These are phyloP conservation scores for Polyploca ridens DNA, from an alignment of 2,888 invertebrate genomes.

Conservation along the genomic window DNA sequence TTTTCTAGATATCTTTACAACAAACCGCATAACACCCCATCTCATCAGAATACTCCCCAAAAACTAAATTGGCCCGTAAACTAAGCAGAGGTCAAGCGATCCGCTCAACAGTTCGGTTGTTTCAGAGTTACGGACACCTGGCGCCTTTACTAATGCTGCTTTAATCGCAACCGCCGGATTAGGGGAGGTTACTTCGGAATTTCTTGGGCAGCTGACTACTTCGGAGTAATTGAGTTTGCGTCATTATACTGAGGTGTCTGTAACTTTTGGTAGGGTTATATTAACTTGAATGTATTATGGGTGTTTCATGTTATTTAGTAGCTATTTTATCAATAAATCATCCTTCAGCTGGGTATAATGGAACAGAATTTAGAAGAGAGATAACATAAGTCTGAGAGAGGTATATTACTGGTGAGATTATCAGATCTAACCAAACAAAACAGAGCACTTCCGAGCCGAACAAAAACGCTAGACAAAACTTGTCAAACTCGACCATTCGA, in stretches of 20 bases:
- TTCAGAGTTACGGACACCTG: constrained; percentile 20
- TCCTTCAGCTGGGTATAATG: too few species aligned
- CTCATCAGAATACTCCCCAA: not conserved
- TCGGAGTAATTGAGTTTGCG: constrained; percentile 9
- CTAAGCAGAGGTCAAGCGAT: constrained; percentile 11
- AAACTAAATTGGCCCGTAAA: not conserved
- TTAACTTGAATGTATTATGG: not conserved
- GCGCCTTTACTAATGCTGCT: constrained; percentile 10
- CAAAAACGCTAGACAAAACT: constrained; percentile 1
- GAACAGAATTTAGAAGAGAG: too few species aligned
- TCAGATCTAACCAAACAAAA: not conserved
- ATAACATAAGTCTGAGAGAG: not conserved
- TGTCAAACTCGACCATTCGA: constrained; percentile 5
- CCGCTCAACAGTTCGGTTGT: constrained; percentile 1
- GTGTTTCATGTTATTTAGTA: not conserved
- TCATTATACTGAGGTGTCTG: not conserved
- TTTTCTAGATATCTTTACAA: too few species aligned
- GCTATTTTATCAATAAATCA: not conserved
- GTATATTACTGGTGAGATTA: not conserved
- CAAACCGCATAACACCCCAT: too few species aligned
- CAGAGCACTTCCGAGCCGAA: not conserved
- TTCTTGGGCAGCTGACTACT: constrained; percentile 13
- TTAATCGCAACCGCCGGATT: constrained; percentile 7
- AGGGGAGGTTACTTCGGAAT: not conserved
- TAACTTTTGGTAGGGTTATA: not conserved